A percentile compares a stretch with the other conserved stretches of the same genome.
Evolutionary conservation across 2,113 vertebrate species (phyloP).

Genomic region (Lathamus discolor): DNA sequence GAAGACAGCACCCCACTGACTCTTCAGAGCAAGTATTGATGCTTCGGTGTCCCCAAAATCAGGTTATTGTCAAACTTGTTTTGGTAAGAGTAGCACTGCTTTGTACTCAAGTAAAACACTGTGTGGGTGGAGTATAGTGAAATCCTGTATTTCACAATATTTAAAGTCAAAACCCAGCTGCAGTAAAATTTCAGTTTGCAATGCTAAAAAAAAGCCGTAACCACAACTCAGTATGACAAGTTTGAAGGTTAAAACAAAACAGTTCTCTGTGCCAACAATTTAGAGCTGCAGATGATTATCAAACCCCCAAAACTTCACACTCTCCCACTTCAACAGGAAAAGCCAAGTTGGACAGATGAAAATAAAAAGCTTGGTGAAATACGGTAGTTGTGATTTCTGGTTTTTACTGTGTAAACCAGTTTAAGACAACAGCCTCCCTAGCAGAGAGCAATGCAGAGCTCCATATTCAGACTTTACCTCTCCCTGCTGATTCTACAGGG

Average conservation of each 20-base stretch:
- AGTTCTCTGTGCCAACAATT: slow-evolving; percentile 24
- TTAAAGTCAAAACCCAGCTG: slow-evolving; percentile 72
- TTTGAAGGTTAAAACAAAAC: slow-evolving; percentile 59
- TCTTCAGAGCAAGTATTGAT: not conserved
- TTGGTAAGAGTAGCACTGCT: slow-evolving; percentile 36
- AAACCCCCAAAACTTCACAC: not conserved
- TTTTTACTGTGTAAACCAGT: not conserved
- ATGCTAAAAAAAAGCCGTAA: slow-evolving; percentile 22
- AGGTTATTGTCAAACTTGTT: slow-evolving; percentile 57
- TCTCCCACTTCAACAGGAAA: not conserved
- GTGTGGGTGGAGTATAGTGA: slow-evolving; percentile 49
- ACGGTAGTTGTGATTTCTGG: not conserved
- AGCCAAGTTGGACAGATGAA: not conserved
- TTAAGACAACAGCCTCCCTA: not conserved
- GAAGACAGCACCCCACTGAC: not conserved
- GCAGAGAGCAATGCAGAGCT: not conserved
- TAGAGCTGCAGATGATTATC: slow-evolving; percentile 30
- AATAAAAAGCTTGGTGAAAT: not conserved
- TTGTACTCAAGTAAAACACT: slow-evolving; percentile 57
- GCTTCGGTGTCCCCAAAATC: not conserved
- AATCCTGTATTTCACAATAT: slow-evolving; percentile 71
- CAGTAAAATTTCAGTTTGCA: slow-evolving; percentile 55
- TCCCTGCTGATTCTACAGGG: not conserved
- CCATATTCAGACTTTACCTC: not conserved
- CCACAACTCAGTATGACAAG: slow-evolving; percentile 8